phyloP scores from a whole-genome alignment of 2,797 vertebrate species.

The Acanthiza pusilla region DNA sequence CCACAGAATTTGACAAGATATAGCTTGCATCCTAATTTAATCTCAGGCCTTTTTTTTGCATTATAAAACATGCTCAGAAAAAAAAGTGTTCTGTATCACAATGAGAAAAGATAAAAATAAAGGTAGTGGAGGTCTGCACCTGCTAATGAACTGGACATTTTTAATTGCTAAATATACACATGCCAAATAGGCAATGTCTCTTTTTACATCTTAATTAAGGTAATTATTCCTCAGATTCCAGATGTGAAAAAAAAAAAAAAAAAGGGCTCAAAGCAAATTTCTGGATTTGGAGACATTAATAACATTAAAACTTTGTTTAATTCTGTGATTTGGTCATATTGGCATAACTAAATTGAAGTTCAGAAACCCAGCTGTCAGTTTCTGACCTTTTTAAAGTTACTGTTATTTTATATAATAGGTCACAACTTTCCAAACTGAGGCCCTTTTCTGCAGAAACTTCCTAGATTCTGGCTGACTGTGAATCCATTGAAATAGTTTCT shows the following conservation, averaged over 20 bases:
- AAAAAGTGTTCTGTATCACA: not conserved
- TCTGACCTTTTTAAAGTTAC: not conserved
- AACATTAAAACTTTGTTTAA: not conserved
- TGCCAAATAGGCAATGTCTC: not conserved
- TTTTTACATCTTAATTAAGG: not conserved
- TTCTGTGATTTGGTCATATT: not conserved
- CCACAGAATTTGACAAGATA: not conserved
- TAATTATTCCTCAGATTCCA: slow-evolving; percentile 6
- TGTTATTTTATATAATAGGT: not conserved
- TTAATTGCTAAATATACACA: not conserved
- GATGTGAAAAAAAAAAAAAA: not conserved
- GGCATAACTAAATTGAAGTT: not conserved
- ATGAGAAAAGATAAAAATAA: not conserved
- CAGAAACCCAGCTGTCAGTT: not conserved
- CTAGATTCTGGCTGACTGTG: not conserved
- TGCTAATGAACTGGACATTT: not conserved
- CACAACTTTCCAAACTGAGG: not conserved
- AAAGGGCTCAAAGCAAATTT: not conserved
- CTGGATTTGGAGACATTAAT: not conserved
- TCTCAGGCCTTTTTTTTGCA: not conserved
- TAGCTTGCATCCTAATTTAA: not conserved
- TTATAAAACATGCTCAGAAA: not conserved
- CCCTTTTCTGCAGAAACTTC: not conserved
- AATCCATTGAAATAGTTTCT: not conserved
- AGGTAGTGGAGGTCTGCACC: not conserved